Evolutionary conservation across 2,113 vertebrate species (phyloP), one percentile per base, ranked within the genome.

Genomic region (Myiozetetes cayanensis): DNA sequence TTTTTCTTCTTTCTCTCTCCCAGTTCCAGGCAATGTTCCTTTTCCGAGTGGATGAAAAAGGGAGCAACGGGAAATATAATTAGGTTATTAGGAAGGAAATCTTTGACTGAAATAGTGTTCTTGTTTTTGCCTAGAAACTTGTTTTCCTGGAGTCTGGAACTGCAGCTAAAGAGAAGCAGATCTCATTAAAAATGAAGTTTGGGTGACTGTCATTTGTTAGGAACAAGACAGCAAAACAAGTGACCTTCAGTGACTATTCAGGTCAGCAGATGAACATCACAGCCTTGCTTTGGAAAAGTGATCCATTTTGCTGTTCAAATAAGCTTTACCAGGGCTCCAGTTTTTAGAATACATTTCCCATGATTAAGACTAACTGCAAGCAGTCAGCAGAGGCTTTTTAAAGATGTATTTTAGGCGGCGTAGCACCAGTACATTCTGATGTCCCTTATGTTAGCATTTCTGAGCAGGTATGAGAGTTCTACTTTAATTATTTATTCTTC

Each of bases 151-250:
- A 88, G 67, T 39, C 90, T 74, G 56, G 4, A 49, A 24, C 31
- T 62, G 44, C 31, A 53, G 53, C 70, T 79, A 84, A 86, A 83
- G 47, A 74, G 50, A 86, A 92, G 39, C 56, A 50, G 24, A 70
- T 65, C 86, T 94, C 81, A 93, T 96, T 96, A 97, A 96, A 96
- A 96, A 86, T 62, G 91, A 81, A 59, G 61, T 92, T 91, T 72
- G 28, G 16, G 22, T 84, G 68, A 47, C 39, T 89, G 53, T 84
- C 72, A 86, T 74, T 95, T 92, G 31, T 90, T 82, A 88, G 81
- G 49, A 93, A 65, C 35, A 89, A 84, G 46, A 92, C 44, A 93
- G 65, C 39, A 94, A 90, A 91, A 79, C 65, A 72, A 43, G 35
- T 92, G 95, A 96, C 89, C 87, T 96, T 90, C 75, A 73, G 24